Conservation (phyloP, 2,113 vertebrate species). For the Triplophysa tibetana region DNA sequence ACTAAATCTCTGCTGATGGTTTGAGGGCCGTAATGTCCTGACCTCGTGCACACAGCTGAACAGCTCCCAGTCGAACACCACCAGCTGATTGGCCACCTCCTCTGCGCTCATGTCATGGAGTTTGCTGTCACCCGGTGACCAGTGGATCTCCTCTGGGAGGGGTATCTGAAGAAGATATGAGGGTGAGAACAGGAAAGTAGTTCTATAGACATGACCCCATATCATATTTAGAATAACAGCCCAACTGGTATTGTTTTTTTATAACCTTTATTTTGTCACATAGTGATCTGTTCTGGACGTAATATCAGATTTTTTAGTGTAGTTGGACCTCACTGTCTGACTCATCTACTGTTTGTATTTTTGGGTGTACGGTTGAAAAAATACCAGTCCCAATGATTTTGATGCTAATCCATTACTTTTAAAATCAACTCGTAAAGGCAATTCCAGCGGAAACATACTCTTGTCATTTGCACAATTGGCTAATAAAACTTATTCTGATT, state of each 20-base stretch:
- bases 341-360: neutral
- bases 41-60: slow-evolving; percentile 97
- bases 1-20: neutral
- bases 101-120: slow-evolving; percentile 93
- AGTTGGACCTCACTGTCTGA: neutral
- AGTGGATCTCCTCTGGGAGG: slow-evolving; percentile 92
- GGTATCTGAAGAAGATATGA: slow-evolving; percentile 76
- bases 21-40: slow-evolving; percentile 4
- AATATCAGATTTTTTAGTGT: neutral
- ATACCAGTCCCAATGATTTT: neutral
- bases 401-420: neutral
- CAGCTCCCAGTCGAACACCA: slow-evolving; percentile 94
- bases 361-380: neutral
- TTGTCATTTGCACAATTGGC: too few species aligned
- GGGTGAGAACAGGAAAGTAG: neutral
- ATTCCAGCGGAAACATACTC: too few species aligned
- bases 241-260: neutral
- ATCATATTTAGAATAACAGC: neutral
- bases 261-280: neutral
- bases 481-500: too few species aligned
- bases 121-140: slow-evolving; percentile 90
- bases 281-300: neutral
- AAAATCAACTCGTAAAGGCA: neutral
- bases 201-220: neutral
- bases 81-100: slow-evolving; percentile 91